These are phyloP conservation scores for Takifugu rubripes DNA, from an alignment of 2,797 vertebrate genomes.

Conservation along the genomic window DNA sequence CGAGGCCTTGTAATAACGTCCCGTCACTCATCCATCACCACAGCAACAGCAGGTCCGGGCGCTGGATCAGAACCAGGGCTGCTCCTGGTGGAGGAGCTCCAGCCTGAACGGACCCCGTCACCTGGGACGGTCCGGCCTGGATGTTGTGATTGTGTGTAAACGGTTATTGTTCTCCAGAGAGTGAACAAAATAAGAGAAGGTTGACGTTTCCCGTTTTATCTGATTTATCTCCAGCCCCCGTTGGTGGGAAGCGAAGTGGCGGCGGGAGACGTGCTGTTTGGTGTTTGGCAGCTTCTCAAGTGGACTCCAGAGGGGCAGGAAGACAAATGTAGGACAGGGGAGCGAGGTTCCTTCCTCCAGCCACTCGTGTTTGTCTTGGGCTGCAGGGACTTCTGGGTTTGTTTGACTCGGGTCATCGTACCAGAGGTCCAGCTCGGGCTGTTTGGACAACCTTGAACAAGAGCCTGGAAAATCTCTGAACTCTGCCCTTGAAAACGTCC, in stretches of 20 bases:
- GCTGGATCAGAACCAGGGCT: too few relatives aligned
- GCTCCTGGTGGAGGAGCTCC: too few relatives aligned
- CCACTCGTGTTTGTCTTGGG: conserved; percentile 34
- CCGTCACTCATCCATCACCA: conserved; percentile 39
- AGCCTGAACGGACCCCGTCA: neutral
- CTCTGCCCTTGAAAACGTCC: neutral
- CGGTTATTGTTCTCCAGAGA: conserved; percentile 46
- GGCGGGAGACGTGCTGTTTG: conserved; percentile 43
- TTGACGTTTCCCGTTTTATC: conserved; percentile 27
- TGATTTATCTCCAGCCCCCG: conserved; percentile 33
- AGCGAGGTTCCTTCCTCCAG: conserved; percentile 44
- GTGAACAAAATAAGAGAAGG: conserved; percentile 16
- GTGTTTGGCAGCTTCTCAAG: conserved; percentile 36
- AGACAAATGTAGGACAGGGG: conserved; percentile 59
- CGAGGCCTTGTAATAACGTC: conserved; percentile 31
- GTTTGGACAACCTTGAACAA: conserved; percentile 17
- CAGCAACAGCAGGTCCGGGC: too few relatives aligned
- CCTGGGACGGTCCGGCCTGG: conserved; percentile 44
- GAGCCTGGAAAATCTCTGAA: neutral
- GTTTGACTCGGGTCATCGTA: too few relatives aligned
- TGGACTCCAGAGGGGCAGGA: conserved; percentile 41
- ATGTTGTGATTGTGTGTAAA: conserved; percentile 32
- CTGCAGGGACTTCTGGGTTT: too few relatives aligned
- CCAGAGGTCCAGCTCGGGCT: conserved; percentile 24
- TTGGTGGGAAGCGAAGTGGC: conserved; percentile 36